These are phyloP conservation scores for Lasiurus borealis DNA, from an alignment of 2,113 vertebrate genomes.

Conservation along the genomic window DNA sequence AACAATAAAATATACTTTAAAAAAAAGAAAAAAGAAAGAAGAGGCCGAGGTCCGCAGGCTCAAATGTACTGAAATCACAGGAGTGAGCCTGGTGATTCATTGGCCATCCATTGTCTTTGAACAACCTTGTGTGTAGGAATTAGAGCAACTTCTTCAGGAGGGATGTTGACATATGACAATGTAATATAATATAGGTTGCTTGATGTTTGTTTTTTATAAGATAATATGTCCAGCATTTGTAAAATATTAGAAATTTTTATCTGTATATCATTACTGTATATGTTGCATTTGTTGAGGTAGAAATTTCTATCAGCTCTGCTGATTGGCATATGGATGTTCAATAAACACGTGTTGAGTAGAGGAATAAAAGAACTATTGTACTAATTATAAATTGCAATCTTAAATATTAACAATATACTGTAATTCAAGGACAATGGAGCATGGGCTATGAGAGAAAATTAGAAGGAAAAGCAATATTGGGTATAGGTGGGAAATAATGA, in stretches of 20 bases:
- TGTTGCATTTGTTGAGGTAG: background rate
- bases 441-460: background rate
- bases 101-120: background rate
- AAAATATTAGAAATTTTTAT: background rate
- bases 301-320: background rate
- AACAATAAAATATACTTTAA: too few species aligned
- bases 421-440: background rate
- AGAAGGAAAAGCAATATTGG: background rate
- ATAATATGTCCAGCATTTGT: background rate
- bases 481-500: background rate
- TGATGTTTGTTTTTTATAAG: background rate
- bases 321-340: background rate
- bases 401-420: background rate
- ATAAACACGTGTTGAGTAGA: background rate
- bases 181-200: background rate
- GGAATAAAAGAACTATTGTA: background rate
- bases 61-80: background rate
- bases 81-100: background rate
- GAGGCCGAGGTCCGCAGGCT: background rate
- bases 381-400: background rate
- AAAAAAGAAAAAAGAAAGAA: too few species aligned
- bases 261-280: background rate
- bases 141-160: background rate
- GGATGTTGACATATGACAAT: background rate
- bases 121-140: background rate